phyloP scores from a whole-genome alignment of 2,888 invertebrate genomes.

The Blomia tropicalis region DNA sequence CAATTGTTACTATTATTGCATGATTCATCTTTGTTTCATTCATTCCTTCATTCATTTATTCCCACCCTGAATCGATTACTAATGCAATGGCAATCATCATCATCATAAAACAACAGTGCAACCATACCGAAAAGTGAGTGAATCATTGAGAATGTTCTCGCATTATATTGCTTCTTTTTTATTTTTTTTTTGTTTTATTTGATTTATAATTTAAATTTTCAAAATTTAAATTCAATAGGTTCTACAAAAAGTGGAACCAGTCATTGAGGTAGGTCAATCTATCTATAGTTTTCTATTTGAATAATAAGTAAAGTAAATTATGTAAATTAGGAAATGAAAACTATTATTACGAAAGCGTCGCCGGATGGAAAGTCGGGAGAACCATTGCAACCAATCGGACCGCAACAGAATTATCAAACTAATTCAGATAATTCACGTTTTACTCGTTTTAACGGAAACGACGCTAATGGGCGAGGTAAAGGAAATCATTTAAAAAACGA shows the following conservation, averaged over 20 bases:
- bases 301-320: background rate
- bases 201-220: too few relatives aligned
- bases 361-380: conserved; percentile 10
- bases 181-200: too few relatives aligned
- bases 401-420: background rate
- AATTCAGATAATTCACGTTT: background rate
- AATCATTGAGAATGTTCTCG: too few relatives aligned
- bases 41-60: too few relatives aligned
- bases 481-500: too few relatives aligned
- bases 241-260: conserved; percentile 6
- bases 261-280: conserved; percentile 9
- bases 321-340: conserved; percentile 6
- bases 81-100: too few relatives aligned
- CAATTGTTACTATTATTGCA: too few relatives aligned
- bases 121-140: conserved; percentile 9
- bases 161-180: too few relatives aligned
- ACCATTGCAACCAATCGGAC: background rate
- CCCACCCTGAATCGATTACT: too few relatives aligned
- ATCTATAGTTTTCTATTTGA: background rate
- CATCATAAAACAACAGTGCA: too few relatives aligned
- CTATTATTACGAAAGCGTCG: conserved; percentile 8
- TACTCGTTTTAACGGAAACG: background rate
- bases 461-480: background rate
- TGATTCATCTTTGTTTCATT: too few relatives aligned
- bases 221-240: too few relatives aligned